Evolutionary conservation across 2,113 vertebrate genomes (phyloP).

Genomic region (Neogale vison): DNA sequence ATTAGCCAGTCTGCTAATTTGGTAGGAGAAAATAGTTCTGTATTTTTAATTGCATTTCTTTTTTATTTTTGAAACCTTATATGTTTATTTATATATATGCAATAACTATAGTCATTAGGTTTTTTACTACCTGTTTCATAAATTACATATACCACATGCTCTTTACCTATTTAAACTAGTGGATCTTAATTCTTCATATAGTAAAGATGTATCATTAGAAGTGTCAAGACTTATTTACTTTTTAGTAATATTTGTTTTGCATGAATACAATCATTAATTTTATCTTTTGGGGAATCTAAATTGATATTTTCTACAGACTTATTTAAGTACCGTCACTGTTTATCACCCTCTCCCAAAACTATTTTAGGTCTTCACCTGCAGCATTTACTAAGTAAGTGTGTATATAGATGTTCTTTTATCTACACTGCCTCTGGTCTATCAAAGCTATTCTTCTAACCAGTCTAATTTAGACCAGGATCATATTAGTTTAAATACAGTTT

Average conservation of each 20-base stretch:
- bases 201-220: not conserved
- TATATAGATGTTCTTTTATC: not conserved
- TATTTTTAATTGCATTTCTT: not conserved
- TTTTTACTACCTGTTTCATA: not conserved
- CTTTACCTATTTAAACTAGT: not conserved
- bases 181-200: not conserved
- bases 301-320: not conserved
- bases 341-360: not conserved
- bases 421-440: not conserved
- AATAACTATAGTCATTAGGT: not conserved
- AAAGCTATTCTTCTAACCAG: not conserved
- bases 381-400: not conserved
- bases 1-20: not conserved
- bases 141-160: not conserved
- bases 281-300: not conserved
- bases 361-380: not conserved
- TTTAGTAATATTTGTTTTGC: not conserved
- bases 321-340: not conserved
- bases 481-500: not conserved
- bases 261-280: not conserved
- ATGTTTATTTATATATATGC: not conserved
- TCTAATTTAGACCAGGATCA: not conserved
- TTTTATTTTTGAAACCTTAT: not conserved
- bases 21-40: not conserved
- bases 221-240: not conserved